Base-by-base conservation (phyloP, 2,113 vertebrate species). In the Scalopus aquaticus region DNA sequence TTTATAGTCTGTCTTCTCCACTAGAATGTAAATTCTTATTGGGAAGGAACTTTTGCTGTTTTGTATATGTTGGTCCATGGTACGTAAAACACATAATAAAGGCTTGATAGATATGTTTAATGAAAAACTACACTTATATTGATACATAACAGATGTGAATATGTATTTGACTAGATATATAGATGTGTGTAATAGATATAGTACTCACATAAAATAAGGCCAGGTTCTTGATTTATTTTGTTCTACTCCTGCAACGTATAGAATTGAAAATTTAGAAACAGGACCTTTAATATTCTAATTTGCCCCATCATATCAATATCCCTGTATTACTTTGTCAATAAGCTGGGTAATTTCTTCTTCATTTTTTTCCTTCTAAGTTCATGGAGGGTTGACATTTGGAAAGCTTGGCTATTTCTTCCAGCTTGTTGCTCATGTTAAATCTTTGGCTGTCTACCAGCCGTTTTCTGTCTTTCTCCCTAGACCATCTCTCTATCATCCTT, bases 401-500 rank as follows among this genome's bases (percentile, higher is more conserved):
- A 37, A 62, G 32, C 22, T 70, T 88, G 30, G 39, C 0, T 88
- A 19, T 86, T 92, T 51, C 62, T 90, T 77, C 30, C 24, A 72
- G 22, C 6, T 37, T 37, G 7, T 35, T 74, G 39, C 51, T 80
- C 35, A 56, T 24, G 19, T 60, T 74, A 88, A 42, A 22, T 80
- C 37, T 44, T n/a, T 81, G 56, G 32, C 58, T 81, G n/a, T 42
- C 62, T 37, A 62, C 42, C 5, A 67, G 46, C 22, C 72, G 2
- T 39, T 95, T 51, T 24, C 51, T 46, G 30, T 42, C 44, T 76
- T 81, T 95, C 13, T 22, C n/a, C 39, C 54, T 32, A 46, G 42
- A 62, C 67, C 62, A 58, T 85, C 49, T 96, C 17, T 79, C 42
- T 85, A 37, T 81, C 70, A 92, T 35, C 6, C n/a, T 90, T 90